Base-by-base conservation (phyloP, 2,888 invertebrate species). In the Morpho achilles region DNA sequence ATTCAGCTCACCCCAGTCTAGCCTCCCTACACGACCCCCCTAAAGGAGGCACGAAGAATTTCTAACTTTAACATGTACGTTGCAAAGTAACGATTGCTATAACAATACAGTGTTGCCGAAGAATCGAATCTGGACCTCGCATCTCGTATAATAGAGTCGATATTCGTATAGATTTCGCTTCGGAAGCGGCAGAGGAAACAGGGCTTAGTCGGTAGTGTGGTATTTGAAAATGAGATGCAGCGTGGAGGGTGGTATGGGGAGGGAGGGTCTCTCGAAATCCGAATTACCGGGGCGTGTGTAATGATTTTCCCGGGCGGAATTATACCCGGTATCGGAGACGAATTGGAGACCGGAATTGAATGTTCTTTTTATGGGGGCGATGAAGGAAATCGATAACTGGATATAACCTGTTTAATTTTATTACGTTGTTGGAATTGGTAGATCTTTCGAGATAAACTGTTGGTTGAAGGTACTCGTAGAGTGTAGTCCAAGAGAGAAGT, bases 151-250 rank as follows among this genome's bases (percentile, higher is more conserved):
- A 58, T 82, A 87, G 70, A 77, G 86, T 79, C 76, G 69, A 76
- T 71, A 79, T 81, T 84, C 73, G 74, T 67, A 66, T 53, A 68
- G 62, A 59, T 53, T 69, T 70, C 67, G 65, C 60, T 62, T 65
- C 67, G 74, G 48, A 54, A 63, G 72, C 68, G 71, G 73, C 71
- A 73, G 74, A 78, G 79, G 77, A 82, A 79, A 80, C 70, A 76
- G 69, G 77, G 76, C 82, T 77, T 82, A 80, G 82, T 68, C 65
- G 69, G 76, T 73, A 74, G 79, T 79, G 75, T 77, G 75, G 82
- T 80, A 85, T 89, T 87, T 87, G 87, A 84, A 90, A 89, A 89
- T 89, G 90, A 89, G 90, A 89, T 89, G 90, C 89, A 90, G 85
- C 74, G 87, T 79, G 66, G 73, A 73, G 74, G 73, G 69, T 68